A percentile compares a stretch with the other conserved stretches of the same genome.
Conservation (phyloP, 2,888 invertebrate genomes). For the Alloplasta piceator region DNA sequence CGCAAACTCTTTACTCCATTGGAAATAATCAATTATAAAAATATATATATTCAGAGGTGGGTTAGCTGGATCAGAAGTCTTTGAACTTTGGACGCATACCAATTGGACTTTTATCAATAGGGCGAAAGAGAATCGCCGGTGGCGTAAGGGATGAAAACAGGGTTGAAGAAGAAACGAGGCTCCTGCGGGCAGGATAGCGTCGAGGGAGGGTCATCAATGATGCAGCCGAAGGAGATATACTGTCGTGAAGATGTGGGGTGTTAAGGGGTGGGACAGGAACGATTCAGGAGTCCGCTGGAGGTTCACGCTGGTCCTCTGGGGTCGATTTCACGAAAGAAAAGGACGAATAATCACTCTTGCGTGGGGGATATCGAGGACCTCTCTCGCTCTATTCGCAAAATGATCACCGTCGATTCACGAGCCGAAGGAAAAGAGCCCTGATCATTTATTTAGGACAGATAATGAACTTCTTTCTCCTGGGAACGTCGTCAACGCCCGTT, state of each 20-base stretch:
- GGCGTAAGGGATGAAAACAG: constrained; percentile 12
- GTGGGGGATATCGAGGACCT: constrained; percentile 56
- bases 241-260: constrained; percentile 48
- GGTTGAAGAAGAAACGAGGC: constrained; percentile 12
- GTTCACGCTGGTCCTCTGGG: constrained; percentile 70
- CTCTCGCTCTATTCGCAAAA: constrained; percentile 36
- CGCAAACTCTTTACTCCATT: background rate
- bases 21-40: constrained; percentile 55
- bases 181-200: constrained; percentile 34
- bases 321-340: constrained; percentile 77
- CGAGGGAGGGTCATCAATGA: constrained; percentile 77
- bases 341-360: constrained; percentile 81
- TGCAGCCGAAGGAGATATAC: constrained; percentile 80
- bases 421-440: constrained; percentile 49
- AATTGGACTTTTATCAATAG: constrained; percentile 46
- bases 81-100: constrained; percentile 38
- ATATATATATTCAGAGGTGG: constrained; percentile 2
- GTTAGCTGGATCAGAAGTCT: constrained; percentile 6
- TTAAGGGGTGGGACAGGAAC: constrained; percentile 34
- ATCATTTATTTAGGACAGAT: constrained; percentile 80
- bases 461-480: constrained; percentile 80
- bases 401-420: constrained; percentile 73
- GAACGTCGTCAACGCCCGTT: constrained; percentile 77
- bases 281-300: constrained; percentile 66
- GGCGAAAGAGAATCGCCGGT: constrained; percentile 40